Conservation (phyloP, 2,888 invertebrate genomes). For the Lithophane socia region DNA sequence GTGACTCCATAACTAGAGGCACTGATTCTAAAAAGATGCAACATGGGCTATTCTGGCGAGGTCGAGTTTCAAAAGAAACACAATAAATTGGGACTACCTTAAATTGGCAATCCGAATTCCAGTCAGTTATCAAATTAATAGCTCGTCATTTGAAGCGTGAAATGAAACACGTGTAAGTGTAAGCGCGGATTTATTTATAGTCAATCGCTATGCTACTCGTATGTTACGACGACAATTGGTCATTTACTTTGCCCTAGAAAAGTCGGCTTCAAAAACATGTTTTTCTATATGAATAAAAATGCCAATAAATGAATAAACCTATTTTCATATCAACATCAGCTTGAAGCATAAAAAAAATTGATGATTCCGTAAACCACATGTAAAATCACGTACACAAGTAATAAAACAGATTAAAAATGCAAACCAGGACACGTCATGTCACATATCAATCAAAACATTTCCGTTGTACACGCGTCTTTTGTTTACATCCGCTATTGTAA, state of each 20-base stretch:
- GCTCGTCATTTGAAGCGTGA: background rate
- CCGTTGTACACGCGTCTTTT: conserved; percentile 22
- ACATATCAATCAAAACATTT: conserved; percentile 41
- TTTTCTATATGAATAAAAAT: background rate
- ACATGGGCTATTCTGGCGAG: background rate
- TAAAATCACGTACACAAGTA: conserved; percentile 32
- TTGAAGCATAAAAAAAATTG: background rate
- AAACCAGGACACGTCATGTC: conserved; percentile 42
- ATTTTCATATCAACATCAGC: conserved; percentile 1
- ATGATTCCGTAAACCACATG: conserved; percentile 16
- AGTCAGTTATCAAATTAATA: conserved; percentile 12
- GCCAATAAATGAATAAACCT: conserved; percentile 3
- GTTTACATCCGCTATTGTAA: conserved; percentile 31
- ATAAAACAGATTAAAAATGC: conserved; percentile 34
- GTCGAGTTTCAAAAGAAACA: background rate
- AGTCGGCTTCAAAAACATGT: background rate
- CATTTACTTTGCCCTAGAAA: background rate
- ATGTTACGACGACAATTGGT: background rate
- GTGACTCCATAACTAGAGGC: background rate
- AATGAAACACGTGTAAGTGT: conserved; percentile 5
- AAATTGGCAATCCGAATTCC: background rate
- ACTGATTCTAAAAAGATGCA: background rate
- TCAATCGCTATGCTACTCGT: background rate
- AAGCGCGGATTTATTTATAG: background rate
- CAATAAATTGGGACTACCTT: background rate